These are phyloP conservation scores for Lathamus discolor DNA, from an alignment of 2,113 vertebrate species.

Conservation along the genomic window DNA sequence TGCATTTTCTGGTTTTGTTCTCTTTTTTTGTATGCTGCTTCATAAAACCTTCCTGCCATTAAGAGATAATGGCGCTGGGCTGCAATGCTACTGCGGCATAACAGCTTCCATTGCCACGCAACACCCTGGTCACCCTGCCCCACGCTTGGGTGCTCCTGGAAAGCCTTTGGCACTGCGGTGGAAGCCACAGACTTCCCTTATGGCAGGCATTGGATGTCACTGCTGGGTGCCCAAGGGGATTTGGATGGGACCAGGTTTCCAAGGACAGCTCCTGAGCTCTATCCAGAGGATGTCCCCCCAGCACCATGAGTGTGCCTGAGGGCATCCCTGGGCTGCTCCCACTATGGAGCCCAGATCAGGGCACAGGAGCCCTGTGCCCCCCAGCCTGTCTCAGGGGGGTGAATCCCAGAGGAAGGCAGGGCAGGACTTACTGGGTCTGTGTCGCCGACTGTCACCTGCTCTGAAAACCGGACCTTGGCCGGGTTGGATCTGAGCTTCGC, in stretches of 20 bases:
- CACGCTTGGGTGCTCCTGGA: accelerated
- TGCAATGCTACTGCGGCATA: neutral
- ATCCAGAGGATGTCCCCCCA: neutral
- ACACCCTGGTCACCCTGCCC: neutral
- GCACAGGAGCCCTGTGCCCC: neutral
- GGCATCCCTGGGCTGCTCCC: neutral
- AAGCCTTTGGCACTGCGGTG: neutral
- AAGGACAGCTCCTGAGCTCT: neutral
- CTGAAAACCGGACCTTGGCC: conserved; percentile 94
- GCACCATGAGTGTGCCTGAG: accelerated
- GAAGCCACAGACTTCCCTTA: neutral
- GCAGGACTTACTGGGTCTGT: conserved; percentile 89
- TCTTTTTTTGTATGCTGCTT: conserved; percentile 9
- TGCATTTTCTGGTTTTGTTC: neutral
- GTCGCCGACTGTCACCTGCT: conserved; percentile 94
- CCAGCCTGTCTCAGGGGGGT: accelerated
- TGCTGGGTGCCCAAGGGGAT: neutral
- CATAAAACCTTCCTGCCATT: conserved; percentile 49
- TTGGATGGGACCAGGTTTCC: neutral
- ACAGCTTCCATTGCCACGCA: neutral
- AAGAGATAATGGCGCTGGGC: neutral
- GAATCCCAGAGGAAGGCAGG: neutral
- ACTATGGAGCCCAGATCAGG: neutral
- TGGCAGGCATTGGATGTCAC: neutral
- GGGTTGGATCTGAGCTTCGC: conserved; percentile 93